phyloP scores from a whole-genome alignment of 2,797 vertebrate genomes.

The Vultur gryphus region DNA sequence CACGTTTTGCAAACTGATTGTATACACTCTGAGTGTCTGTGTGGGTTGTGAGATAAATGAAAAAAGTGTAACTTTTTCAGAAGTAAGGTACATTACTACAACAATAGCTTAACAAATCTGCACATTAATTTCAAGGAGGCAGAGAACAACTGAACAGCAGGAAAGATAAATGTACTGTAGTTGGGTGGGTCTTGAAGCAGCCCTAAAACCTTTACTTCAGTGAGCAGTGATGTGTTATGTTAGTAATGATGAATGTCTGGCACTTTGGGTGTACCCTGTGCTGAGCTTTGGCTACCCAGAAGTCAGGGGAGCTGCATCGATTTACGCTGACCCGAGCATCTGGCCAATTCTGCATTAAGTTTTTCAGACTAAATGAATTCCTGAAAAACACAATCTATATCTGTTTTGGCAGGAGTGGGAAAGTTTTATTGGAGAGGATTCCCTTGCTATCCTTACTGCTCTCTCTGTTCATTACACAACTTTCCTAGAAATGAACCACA shows the following conservation, averaged over 20 bases:
- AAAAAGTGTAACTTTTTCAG: not conserved
- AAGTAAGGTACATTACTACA: not conserved
- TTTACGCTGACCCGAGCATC: not conserved
- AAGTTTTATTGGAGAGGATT: not conserved
- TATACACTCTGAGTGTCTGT: not conserved
- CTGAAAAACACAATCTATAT: not conserved
- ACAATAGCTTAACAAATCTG: not conserved
- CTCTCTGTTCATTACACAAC: not conserved
- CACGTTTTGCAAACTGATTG: not conserved
- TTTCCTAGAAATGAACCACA: not conserved
- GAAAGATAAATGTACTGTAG: not conserved
- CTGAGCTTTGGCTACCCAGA: not conserved
- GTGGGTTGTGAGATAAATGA: not conserved
- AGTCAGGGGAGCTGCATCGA: not conserved
- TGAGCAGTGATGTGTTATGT: not conserved
- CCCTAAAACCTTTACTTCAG: not conserved
- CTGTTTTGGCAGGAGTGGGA: not conserved
- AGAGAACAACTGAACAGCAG: not conserved
- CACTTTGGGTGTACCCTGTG: not conserved
- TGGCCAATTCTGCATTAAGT: not conserved
- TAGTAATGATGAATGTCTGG: not conserved
- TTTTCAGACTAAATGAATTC: not conserved
- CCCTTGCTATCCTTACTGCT: not conserved
- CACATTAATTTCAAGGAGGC: not conserved
- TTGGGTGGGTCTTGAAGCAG: not conserved